Evolutionary conservation across 2,888 invertebrate genomes (phyloP).

Genomic region (Plagiodera versicolora): DNA sequence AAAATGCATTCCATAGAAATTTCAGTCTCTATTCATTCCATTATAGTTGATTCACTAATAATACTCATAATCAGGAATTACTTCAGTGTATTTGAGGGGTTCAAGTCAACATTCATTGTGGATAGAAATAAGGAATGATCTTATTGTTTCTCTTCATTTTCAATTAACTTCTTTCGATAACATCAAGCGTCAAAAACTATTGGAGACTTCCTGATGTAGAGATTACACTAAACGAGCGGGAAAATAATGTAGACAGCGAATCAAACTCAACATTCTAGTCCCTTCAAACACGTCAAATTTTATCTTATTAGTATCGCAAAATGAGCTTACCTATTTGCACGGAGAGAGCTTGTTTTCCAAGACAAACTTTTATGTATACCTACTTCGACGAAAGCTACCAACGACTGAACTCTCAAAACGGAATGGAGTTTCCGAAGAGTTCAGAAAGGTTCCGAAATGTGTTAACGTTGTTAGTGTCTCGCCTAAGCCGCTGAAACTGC

Average conservation of each 20-base stretch:
- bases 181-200: too few species aligned
- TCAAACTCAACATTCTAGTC: background rate
- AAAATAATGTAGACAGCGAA: background rate
- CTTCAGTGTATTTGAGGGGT: too few species aligned
- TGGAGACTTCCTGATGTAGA: too few species aligned
- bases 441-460: background rate
- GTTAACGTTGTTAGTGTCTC: background rate
- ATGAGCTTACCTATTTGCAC: background rate
- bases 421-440: slow-evolving; percentile 1
- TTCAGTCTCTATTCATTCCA: too few species aligned
- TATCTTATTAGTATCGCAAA: background rate
- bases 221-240: too few species aligned
- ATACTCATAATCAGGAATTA: too few species aligned
- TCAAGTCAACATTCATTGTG: too few species aligned
- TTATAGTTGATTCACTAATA: too few species aligned
- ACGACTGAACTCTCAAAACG: background rate
- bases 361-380: slow-evolving; percentile 8
- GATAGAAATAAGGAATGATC: too few species aligned
- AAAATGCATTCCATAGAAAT: too few species aligned
- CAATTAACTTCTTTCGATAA: too few species aligned
- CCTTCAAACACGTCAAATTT: background rate
- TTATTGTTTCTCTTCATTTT: too few species aligned
- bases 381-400: background rate
- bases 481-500: background rate
- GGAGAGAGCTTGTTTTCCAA: slow-evolving; percentile 1